Evolutionary conservation across 2,888 invertebrate species (phyloP), one percentile per base, ranked within the genome.

Genomic region (Busseola fusca): DNA sequence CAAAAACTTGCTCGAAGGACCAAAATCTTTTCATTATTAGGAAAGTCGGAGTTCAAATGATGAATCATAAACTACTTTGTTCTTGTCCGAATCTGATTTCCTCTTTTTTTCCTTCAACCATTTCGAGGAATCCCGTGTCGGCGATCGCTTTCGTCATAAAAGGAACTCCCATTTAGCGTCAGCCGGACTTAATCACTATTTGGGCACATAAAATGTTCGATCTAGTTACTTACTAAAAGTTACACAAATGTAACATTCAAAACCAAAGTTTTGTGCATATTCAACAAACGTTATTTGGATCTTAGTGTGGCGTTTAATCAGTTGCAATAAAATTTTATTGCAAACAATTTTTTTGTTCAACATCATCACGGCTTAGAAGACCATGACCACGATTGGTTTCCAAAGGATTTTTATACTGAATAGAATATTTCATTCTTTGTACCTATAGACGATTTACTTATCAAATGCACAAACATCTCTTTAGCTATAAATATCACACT

Each of bases 61-160:
- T 78, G 78, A 81, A 50, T 78, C 78, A 78, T 62, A 30, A 37
- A 40, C 50, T 63, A 70, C 78, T 76, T 78, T 78, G 81, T 78
- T 65, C 65, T 71, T 50, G 45, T 1, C 63, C 62, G 42, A 75
- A 52, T 60, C 18, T 25, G 27, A 63, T 27, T 40, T 76, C 34
- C 21, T 62, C 52, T 57, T 80, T 76, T 75, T 77, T 81, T 25
- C 16, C 56, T 40, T 21, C 25, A 45, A 27, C 30, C 14, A 64
- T 48, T 75, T 80, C 50, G 58, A 52, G 58, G 54, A 71, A 81
- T 63, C 25, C 42, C 16, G 50, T 37, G 45, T 69, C 76, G 64
- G 70, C 52, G 21, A 50, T 54, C 70, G 42, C 70, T 78, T 65
- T 70, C 54, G 52, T 65, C 54, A 52, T 54, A 52, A 66, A 65